Evolutionary conservation across 2,113 vertebrate species (phyloP), one percentile per base, ranked within the genome.

Genomic region (Psilopogon haemacephalus): DNA sequence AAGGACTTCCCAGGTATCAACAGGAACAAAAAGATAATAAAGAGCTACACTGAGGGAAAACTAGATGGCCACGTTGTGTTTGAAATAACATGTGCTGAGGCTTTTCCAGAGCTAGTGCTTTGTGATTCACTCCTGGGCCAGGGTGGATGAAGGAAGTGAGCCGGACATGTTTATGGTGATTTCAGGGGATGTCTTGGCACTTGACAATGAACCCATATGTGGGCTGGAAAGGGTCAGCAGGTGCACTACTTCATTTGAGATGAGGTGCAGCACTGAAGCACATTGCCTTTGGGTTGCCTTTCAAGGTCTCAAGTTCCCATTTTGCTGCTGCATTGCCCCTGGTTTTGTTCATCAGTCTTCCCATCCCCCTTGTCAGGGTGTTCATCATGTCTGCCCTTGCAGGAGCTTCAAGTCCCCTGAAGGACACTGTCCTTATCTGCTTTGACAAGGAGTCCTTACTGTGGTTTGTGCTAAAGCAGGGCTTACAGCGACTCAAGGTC

Each of bases 161-260:
- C 14, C 59, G 37, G 26, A 30, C 27, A 5, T 10, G 14, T 15
- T 4, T n/a, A 5, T 19, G 32, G 28, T 71, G 14, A 11, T 68
- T 27, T 21, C 37, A n/a, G 3, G 5, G 4, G 3, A 80, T 9
- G 64, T 35, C 3, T 74, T 1, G 2, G 8, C 17, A 10, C 10
- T 13, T 15, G 11, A 33, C 0, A 0, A 33, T 24, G 9, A 75
- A 7, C 9, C 4, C 15, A 62, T 18, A 2, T 9, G 1, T 28
- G 19, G 10, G 1, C 8, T 56, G 35, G 42, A 64, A 80, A 81
- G 24, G 11, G 11, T 56, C 13, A 14, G 14, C 30, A 48, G 30
- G 44, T 28, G 28, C 5, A 32, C 19, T 65, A 62, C 68, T 64
- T 88, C 18, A n/a, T 72, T 42, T 65, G 12, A 48, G 30, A 38